Percentiles rank a stretch among this genome's conserved stretches.
These are phyloP conservation scores for Enteromius mattozi DNA, from an alignment of 2,797 vertebrate genomes.

Conservation along the genomic window DNA sequence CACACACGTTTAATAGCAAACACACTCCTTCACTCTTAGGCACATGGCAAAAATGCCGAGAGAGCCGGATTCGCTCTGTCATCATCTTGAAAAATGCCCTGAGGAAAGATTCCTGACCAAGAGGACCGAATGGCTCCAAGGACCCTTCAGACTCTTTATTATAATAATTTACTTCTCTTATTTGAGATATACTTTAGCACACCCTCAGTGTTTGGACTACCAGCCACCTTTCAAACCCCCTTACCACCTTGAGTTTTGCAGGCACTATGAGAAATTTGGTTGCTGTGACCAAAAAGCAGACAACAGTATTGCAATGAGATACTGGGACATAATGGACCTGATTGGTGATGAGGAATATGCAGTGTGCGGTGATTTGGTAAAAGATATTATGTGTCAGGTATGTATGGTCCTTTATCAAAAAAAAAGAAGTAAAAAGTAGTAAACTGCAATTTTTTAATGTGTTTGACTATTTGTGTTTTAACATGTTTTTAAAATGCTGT, in stretches of 20 bases:
- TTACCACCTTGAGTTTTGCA: conserved; percentile 83
- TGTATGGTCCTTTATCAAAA: conserved; percentile 3
- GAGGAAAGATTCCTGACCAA: conserved; percentile 60
- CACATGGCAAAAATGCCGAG: conserved; percentile 70
- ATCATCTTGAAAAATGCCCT: conserved; percentile 37
- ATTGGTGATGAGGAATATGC: conserved; percentile 70
- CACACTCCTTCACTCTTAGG: background rate
- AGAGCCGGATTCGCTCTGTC: conserved; percentile 40
- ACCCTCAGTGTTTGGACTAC: conserved; percentile 88
- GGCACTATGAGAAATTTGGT: conserved; percentile 81
- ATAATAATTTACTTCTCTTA: conserved; percentile 51
- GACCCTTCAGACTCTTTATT: conserved; percentile 16
- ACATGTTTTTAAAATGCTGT: background rate
- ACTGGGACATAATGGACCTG: conserved; percentile 80
- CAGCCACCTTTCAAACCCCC: conserved; percentile 81
- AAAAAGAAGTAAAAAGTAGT: background rate
- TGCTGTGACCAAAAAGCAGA: conserved; percentile 85
- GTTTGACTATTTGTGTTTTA: background rate
- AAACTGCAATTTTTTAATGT: background rate
- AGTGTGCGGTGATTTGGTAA: conserved; percentile 79
- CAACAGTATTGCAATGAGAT: conserved; percentile 79
- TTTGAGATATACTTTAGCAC: conserved; percentile 66
- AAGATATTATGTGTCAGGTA: conserved; percentile 89
- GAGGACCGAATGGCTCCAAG: conserved; percentile 26
- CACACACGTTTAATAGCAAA: conserved; percentile 19